A percentile compares a stretch with the other conserved stretches of the same genome.
These are phyloP conservation scores for Grammomys dolichurus DNA, from an alignment of 2,113 vertebrate species.

Conservation along the genomic window DNA sequence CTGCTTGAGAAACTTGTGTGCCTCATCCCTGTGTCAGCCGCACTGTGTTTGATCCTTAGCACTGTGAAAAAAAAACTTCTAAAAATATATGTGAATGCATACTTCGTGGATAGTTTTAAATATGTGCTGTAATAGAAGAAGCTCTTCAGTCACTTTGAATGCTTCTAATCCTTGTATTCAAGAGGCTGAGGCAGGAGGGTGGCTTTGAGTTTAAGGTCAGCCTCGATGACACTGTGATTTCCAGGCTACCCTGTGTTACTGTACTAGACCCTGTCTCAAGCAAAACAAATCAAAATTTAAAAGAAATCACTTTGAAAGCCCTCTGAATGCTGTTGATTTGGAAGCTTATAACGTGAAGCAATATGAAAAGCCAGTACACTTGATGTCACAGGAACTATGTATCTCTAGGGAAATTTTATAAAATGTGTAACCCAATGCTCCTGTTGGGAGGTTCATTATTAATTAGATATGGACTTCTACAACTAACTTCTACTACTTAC, in stretches of 20 bases:
- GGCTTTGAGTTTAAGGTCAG: background rate
- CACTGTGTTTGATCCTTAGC: background rate
- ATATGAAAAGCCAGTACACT: background rate
- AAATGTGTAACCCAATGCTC: background rate
- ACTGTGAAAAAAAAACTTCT: background rate
- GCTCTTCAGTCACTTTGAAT: background rate
- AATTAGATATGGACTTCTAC: background rate
- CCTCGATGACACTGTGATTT: background rate
- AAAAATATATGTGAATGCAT: background rate
- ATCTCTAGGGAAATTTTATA: background rate
- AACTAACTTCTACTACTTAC: background rate
- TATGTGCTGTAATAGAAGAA: background rate
- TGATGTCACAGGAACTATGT: background rate
- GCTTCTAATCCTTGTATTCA: background rate
- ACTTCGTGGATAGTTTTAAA: background rate
- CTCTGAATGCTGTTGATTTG: background rate
- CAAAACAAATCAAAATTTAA: background rate
- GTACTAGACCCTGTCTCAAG: background rate
- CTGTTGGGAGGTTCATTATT: background rate
- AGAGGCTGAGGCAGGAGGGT: background rate
- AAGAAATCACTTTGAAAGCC: background rate
- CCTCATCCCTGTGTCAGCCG: background rate
- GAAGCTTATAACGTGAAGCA: background rate
- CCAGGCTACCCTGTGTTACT: background rate
- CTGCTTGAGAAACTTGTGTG: background rate